These are phyloP conservation scores for Drosophila mayaguana DNA, from an alignment of 2,888 invertebrate genomes.

Conservation along the genomic window DNA sequence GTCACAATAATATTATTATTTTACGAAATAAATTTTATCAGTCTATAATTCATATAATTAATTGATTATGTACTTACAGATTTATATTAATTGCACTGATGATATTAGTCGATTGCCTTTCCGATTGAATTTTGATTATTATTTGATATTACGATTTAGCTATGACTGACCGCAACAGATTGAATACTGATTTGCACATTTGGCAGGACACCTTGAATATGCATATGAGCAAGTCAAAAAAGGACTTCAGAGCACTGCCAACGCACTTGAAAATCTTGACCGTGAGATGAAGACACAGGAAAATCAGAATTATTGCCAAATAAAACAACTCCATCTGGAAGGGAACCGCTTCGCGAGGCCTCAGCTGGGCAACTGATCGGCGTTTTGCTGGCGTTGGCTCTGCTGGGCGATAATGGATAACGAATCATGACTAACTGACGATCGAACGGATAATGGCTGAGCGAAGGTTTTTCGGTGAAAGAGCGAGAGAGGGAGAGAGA, in stretches of 20 bases:
- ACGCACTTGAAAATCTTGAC: neutral
- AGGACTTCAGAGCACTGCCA: neutral
- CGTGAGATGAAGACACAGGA: neutral
- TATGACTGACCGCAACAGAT: neutral
- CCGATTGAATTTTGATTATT: neutral
- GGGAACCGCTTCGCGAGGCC: neutral
- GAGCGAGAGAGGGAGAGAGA: neutral
- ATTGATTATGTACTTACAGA: neutral
- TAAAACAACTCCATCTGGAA: slow-evolving; percentile 20
- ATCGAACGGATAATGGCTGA: neutral
- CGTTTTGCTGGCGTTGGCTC: neutral
- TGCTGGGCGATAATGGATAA: neutral
- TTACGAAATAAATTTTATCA: neutral
- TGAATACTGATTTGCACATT: neutral
- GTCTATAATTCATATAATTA: neutral
- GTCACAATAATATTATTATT: neutral
- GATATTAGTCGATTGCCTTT: no score
- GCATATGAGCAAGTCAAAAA: neutral
- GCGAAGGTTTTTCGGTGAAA: neutral
- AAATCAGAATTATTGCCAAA: neutral
- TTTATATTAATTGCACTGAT: no score
- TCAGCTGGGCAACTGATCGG: slow-evolving; percentile 13
- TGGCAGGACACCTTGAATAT: neutral
- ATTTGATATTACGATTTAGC: no score
- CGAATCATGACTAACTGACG: neutral